phyloP scores from a whole-genome alignment of 2,888 invertebrate genomes.

The Tryphoninae sp. region DNA sequence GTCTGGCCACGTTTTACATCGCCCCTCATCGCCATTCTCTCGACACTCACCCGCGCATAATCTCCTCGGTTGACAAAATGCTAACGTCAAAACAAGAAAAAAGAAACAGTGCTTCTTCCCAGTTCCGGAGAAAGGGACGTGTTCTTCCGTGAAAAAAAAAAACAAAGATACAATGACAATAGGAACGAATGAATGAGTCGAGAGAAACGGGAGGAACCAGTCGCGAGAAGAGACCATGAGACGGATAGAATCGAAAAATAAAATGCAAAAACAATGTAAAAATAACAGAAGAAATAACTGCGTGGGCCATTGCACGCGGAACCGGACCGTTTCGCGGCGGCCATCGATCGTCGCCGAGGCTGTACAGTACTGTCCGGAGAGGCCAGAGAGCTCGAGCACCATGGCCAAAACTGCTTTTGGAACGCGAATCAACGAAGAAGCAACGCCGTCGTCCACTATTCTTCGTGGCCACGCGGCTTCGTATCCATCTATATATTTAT shows the following conservation, averaged over 20 bases:
- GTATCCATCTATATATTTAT: constrained; percentile 13
- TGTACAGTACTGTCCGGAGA: constrained; percentile 33
- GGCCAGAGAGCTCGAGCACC: not conserved
- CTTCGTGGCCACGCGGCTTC: constrained; percentile 57
- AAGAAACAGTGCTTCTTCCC: not conserved
- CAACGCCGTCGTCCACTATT: constrained; percentile 51
- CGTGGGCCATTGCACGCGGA: constrained; percentile 56
- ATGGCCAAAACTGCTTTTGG: constrained; percentile 63
- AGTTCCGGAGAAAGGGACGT: constrained; percentile 6
- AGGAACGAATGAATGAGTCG: constrained; percentile 39
- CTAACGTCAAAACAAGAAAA: not conserved
- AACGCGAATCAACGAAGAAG: constrained; percentile 66
- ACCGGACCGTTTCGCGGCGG: constrained; percentile 53
- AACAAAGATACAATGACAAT: not conserved
- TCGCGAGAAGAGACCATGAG: constrained; percentile 18
- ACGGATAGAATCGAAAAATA: constrained; percentile 2
- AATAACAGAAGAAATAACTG: constrained; percentile 51
- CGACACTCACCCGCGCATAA: not conserved
- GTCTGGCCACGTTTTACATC: constrained; percentile 11
- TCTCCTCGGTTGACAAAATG: constrained; percentile 20
- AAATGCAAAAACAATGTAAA: constrained; percentile 33
- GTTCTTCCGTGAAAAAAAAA: constrained; percentile 42
- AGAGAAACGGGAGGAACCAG: constrained; percentile 31
- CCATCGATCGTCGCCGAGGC: constrained; percentile 62
- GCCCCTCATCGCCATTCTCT: constrained; percentile 2